Percentiles rank a stretch among this genome's conserved stretches.
Evolutionary conservation across 2,797 vertebrate species (phyloP).

Genomic region (Poeciliopsis paucimaculata): DNA sequence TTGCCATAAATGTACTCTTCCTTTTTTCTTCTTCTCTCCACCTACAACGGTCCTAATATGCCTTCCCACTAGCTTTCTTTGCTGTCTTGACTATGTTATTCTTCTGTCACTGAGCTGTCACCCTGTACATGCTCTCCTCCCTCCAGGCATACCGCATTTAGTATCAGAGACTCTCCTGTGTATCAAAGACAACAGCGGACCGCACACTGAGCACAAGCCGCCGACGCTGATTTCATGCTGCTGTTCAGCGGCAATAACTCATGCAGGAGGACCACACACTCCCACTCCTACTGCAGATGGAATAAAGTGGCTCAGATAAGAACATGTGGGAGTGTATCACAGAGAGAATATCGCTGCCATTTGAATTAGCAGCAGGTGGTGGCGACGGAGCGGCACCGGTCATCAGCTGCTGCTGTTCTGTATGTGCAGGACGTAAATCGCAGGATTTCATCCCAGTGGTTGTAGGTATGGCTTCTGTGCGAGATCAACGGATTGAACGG

Average conservation of each 20-base stretch:
- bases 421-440: constrained; percentile 19
- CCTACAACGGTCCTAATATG: no score
- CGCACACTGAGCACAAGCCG: constrained; percentile 68
- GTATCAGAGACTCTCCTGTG: constrained; percentile 68
- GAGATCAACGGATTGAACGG: neutral
- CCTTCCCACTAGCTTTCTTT: constrained; percentile 7
- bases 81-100: constrained; percentile 36
- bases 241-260: constrained; percentile 70
- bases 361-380: constrained; percentile 58
- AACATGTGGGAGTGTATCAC: constrained; percentile 69
- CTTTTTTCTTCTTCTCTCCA: no score
- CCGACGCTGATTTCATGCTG: constrained; percentile 73
- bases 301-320: constrained; percentile 69
- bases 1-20: no score
- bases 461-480: neutral
- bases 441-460: constrained; percentile 20
- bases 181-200: constrained; percentile 58
- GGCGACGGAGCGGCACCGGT: constrained; percentile 38
- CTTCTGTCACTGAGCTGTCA: constrained; percentile 41
- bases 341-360: constrained; percentile 54
- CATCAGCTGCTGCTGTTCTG: constrained; percentile 27
- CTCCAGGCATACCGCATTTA: constrained; percentile 61
- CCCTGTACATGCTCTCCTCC: constrained; percentile 61
- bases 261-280: constrained; percentile 65
- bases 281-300: constrained; percentile 66